Evolutionary conservation across 1,140 invertebrate species (phyloP).

Genomic region (Nasonia giraulti): DNA sequence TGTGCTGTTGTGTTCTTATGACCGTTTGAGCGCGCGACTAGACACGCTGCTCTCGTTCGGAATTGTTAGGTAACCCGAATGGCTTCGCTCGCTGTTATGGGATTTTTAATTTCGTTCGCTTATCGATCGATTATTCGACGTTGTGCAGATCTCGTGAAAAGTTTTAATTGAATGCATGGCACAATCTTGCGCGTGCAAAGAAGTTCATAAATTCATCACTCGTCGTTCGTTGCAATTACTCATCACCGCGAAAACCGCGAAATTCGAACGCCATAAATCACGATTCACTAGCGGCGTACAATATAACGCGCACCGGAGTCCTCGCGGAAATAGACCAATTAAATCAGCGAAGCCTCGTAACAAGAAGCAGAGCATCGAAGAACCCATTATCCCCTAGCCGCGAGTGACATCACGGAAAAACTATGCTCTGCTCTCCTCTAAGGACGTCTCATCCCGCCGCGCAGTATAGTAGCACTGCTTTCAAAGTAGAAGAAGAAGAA

Average conservation of each 20-base stretch:
- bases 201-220: too few species aligned
- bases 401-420: conserved; percentile 24
- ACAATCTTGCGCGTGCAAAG: neutral
- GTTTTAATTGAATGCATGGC: too few species aligned
- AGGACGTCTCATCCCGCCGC: conserved; percentile 5
- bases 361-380: conserved; percentile 29
- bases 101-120: neutral
- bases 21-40: neutral
- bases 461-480: neutral
- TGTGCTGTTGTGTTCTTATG: neutral
- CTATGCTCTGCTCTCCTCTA: neutral
- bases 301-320: neutral
- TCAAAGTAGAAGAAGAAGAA: neutral
- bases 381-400: conserved; percentile 4
- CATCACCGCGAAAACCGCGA: neutral
- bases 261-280: conserved; percentile 9
- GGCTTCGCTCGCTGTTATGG: too few species aligned
- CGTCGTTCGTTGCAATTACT: neutral
- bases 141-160: neutral
- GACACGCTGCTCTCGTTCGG: neutral
- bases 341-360: conserved; percentile 21
- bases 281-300: neutral
- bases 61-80: neutral
- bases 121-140: neutral
- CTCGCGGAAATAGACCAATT: conserved; percentile 34